Evolutionary conservation across 2,797 vertebrate genomes (phyloP).

Genomic region (Myotis myotis): DNA sequence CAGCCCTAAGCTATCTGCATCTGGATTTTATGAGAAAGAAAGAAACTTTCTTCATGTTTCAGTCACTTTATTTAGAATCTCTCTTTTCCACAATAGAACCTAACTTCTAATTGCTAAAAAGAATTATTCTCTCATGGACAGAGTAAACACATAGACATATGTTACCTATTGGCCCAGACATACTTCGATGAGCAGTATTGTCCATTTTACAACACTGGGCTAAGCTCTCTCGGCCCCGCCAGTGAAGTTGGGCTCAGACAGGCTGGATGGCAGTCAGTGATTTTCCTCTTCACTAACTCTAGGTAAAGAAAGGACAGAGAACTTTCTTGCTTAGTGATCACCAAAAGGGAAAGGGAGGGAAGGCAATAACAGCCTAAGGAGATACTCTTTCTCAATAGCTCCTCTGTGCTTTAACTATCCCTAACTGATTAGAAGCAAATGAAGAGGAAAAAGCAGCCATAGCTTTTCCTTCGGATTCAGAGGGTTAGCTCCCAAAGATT

Average conservation of each 20-base stretch:
- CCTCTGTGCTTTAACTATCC: neutral
- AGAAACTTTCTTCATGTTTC: neutral
- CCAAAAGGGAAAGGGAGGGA: neutral
- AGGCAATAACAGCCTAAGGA: neutral
- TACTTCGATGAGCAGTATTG: neutral
- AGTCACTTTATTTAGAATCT: neutral
- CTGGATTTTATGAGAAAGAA: neutral
- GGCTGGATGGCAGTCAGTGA: neutral
- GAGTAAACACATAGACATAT: neutral
- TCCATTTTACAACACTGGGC: neutral
- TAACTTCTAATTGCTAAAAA: constrained; percentile 13
- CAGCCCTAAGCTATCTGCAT: neutral
- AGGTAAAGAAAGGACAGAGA: neutral
- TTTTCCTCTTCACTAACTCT: neutral
- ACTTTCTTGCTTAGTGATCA: neutral
- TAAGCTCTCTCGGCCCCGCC: neutral
- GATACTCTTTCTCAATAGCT: neutral
- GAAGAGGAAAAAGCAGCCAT: neutral
- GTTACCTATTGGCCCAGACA: neutral
- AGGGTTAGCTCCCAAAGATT: neutral
- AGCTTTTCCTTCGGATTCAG: neutral
- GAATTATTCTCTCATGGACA: neutral
- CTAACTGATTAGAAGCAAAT: neutral
- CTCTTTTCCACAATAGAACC: neutral
- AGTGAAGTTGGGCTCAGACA: neutral